Base-by-base conservation (phyloP, 2,888 invertebrate species). In the Drosophila pseudotalamancana region DNA sequence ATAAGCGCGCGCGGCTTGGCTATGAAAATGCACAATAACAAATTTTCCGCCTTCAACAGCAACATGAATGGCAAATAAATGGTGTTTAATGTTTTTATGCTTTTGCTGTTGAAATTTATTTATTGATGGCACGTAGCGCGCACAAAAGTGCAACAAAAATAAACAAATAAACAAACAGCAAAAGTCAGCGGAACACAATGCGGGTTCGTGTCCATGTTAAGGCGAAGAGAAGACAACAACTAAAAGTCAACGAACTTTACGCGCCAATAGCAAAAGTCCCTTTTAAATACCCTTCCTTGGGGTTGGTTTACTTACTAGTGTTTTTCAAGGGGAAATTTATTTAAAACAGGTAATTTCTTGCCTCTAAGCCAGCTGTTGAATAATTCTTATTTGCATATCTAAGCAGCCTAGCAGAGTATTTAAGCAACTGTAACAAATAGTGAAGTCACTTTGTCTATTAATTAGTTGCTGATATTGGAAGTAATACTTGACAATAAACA, bases 91-190 rank as follows among this genome's bases (percentile, higher is more conserved):
- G 68, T 64, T 67, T 53, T 55, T 57, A 32, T 55, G 49, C 57
- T 63, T 34, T 51, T 59, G 49, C 48, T 42, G 71, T 51, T 78
- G 57, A 34, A 67, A 62, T 61, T 77, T 69, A 69, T 72, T 72
- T 72, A 87, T 87, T 84, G 67, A 70, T 65, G 59, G 68, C 84
- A 87, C 87, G 84, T 84, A 64, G 59, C 34, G 43, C 32, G 55
- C 66, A 69, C 73, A 64, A 80, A 63, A 62, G 56, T 67, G 62
- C 71, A 66, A 57, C 31, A 25, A 31, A 8, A 21, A 45, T 19
- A 42, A 69, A 67, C 63, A 72, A 76, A 66, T 49, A 50, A 62
- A 67, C 34, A 62, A 62, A 37, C 55, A 50, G 23, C 27, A 25
- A 50, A 62, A 77, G 55, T 61, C 75, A 74, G 63, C 48, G 60